Evolutionary conservation across 2,888 invertebrate species (phyloP), one percentile per base, ranked within the genome.

Genomic region (Apodemia zela): DNA sequence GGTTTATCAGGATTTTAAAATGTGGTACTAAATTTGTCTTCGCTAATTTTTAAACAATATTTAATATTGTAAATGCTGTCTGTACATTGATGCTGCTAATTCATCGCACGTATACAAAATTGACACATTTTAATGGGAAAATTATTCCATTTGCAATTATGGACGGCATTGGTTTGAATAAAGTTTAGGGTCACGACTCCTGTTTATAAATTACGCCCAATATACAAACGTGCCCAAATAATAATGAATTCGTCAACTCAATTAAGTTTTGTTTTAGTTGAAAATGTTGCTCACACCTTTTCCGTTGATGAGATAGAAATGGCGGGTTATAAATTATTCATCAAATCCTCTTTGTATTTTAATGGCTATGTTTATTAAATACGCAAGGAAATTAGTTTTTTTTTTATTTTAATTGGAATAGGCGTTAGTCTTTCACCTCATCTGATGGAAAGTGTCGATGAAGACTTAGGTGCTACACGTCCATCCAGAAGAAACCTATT

Each of bases 311-410:
- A 69, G 64, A 68, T 69, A 67, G 68, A 64, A 68, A 68, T 64
- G 65, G 66, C 60, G 60, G 58, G 66, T 54, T 64, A 65, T 69
- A 65, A 67, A 69, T 69, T 69, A 69, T 69, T 69, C 69, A 69
- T 68, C 65, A 67, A 68, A 69, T 68, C 69, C 69, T 69, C 65
- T 68, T 67, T 67, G 67, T 69, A 64, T 68, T 69, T 69, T 67
- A 68, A 69, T 65, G 66, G 65, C 66, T 64, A 65, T 67, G 67
- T 67, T 66, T 63, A 64, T 61, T 65, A 64, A 63, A 67, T 66
- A 62, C 63, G 63, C 59, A 38, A 59, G 61, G 61, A 63, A 67
- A 66, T 66, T 61, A 62, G 58, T 64, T 62, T 61, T 49, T 35
- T 3, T 51, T 4, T 21, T 21, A 11, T 11, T 21, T 21, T 51